phyloP scores from a whole-genome alignment of 2,888 invertebrate genomes.

The Pseudeuparius sepicola region DNA sequence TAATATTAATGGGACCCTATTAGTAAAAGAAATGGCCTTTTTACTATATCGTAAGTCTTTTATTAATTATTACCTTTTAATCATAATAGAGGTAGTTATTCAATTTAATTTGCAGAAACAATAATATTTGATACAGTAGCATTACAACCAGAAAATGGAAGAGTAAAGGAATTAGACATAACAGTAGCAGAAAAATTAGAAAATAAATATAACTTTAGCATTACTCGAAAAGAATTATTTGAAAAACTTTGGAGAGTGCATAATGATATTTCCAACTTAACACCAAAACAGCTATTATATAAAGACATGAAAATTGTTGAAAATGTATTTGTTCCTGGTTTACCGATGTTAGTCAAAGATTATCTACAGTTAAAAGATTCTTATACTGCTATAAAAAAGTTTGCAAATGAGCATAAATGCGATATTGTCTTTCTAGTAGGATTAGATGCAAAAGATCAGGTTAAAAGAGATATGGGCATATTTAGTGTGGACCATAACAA shows the following conservation, averaged over 20 bases:
- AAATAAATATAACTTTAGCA: conserved; percentile 38
- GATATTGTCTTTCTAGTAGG: conserved; percentile 43
- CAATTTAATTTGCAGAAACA: conserved; percentile 58
- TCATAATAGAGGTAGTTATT: too few relatives aligned
- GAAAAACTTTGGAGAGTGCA: conserved; percentile 51
- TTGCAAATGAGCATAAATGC: conserved; percentile 37
- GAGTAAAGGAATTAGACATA: conserved; percentile 57
- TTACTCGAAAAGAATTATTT: conserved; percentile 41
- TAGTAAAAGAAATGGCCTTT: conserved; percentile 36
- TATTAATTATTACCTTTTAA: too few relatives aligned
- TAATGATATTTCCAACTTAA: conserved; percentile 54
- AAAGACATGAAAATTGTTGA: conserved; percentile 66
- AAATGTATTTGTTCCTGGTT: conserved; percentile 42
- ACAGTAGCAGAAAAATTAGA: conserved; percentile 50
- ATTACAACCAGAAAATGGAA: conserved; percentile 55
- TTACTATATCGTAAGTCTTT: conserved; percentile 40
- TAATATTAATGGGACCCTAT: conserved; percentile 27
- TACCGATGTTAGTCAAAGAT: conserved; percentile 55
- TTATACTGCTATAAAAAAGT: conserved; percentile 41
- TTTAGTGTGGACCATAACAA: conserved; percentile 26
- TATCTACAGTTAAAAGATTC: conserved; percentile 44
- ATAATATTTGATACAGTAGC: conserved; percentile 77
- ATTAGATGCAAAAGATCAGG: conserved; percentile 43
- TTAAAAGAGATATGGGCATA: conserved; percentile 50
- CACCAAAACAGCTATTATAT: conserved; percentile 55